Base-by-base conservation (phyloP, 2,888 invertebrate species). In the Drosophila tripunctata region DNA sequence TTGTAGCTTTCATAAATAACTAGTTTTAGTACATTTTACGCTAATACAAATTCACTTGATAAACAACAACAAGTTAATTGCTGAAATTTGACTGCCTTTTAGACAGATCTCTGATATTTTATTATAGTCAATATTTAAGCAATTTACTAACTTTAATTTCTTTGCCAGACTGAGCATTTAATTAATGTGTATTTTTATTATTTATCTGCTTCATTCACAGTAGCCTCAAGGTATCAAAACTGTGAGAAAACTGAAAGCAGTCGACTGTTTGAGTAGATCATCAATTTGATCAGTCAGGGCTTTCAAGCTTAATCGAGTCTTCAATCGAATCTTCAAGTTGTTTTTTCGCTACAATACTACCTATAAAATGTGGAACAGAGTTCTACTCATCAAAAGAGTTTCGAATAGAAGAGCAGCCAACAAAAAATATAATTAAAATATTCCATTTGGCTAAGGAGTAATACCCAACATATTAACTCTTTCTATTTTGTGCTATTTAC, bases 1-100 rank as follows among this genome's bases (percentile, higher is more conserved):
- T 63, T 77, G 72, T 58, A 45, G 67, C 63, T 64, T 77, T 78
- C 71, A 77, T 76, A 77, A 78, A 75, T 76, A 70, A 67, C 30
- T 41, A 24, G 1, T 45, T 55, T 57, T 48, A 48, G 48, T 63
- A 56, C 67, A 60, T 69, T 60, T 58, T 50, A 58, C 60, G 60
- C 47, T 66, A 17, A n/a, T 14, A 56, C 31, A 24, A 0, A 2
- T 10, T 14, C 5, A 31, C n/a, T n/a, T n/a, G n/a, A n/a, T n/a
- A n/a, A n/a, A n/a, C n/a, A n/a, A n/a, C n/a, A n/a, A n/a, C n/a
- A n/a, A n/a, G n/a, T n/a, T n/a, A n/a, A n/a, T n/a, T n/a, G n/a
- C n/a, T n/a, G n/a, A n/a, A n/a, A n/a, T n/a, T n/a, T n/a, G n/a
- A n/a, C n/a, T n/a, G n/a, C n/a, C n/a, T n/a, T n/a, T n/a, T n/a